phyloP scores from a whole-genome alignment of 2,113 vertebrate genomes.

The Plestiodon gilberti region DNA sequence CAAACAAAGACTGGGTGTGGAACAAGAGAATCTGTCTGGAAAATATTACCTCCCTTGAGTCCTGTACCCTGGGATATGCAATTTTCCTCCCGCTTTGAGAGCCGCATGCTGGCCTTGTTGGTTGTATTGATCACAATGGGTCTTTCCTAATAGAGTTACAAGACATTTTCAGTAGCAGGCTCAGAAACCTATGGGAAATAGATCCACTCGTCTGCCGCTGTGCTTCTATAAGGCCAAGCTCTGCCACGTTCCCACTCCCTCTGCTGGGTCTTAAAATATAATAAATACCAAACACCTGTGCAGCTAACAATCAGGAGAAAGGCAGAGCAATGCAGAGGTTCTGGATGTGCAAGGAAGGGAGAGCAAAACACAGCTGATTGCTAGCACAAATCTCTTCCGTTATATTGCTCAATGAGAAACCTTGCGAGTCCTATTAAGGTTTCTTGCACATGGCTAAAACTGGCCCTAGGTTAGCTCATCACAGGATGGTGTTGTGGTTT shows the following conservation, averaged over 20 bases:
- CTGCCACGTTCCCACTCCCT: conserved; percentile 69
- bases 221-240: conserved; percentile 70
- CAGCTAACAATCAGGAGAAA: conserved; percentile 50
- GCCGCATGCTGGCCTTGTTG: conserved; percentile 64
- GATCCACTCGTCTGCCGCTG: conserved; percentile 56
- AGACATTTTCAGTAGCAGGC: conserved; percentile 69
- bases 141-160: conserved; percentile 79
- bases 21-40: conserved; percentile 59
- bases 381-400: conserved; percentile 24
- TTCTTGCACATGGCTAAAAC: not conserved
- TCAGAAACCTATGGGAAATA: conserved; percentile 64
- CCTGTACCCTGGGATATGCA: conserved; percentile 50
- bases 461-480: not conserved
- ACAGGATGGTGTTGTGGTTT: too few species aligned
- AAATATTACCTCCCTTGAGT: conserved; percentile 70
- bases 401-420: not conserved
- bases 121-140: conserved; percentile 72
- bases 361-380: conserved; percentile 1
- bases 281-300: conserved; percentile 50
- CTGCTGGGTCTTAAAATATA: conserved; percentile 70
- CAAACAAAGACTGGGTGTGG: conserved; percentile 47
- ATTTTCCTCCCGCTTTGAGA: conserved; percentile 68
- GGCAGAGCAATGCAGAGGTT: conserved; percentile 43
- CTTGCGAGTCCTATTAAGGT: not conserved
- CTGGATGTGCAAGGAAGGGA: conserved; percentile 43